A percentile compares a stretch with the other conserved stretches of the same genome.
Conservation (phyloP, 2,888 invertebrate species). For the Lasius fuliginosus region DNA sequence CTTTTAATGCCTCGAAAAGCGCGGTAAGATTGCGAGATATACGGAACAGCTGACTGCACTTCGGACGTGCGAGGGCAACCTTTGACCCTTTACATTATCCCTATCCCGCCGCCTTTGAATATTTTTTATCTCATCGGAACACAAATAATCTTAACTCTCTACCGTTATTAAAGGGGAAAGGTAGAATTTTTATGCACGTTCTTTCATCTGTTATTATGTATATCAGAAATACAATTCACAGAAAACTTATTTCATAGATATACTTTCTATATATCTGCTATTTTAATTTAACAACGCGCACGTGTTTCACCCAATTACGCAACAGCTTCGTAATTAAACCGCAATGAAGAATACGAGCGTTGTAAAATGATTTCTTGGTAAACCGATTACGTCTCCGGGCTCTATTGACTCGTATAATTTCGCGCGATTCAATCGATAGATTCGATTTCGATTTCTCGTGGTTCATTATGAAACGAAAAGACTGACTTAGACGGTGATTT, state of each 20-base stretch:
- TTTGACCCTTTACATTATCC: conserved; percentile 35
- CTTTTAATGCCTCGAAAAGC: conserved; percentile 43
- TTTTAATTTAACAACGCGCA: conserved; percentile 27
- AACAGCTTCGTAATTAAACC: conserved; percentile 79
- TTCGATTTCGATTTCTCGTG: conserved; percentile 44
- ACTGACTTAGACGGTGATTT: conserved; percentile 31
- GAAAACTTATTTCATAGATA: neutral
- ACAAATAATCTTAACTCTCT: neutral
- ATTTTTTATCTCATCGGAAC: neutral
- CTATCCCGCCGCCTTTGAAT: neutral
- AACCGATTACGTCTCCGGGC: conserved; percentile 63
- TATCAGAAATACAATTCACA: neutral
- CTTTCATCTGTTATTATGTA: neutral
- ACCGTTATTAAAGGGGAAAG: neutral
- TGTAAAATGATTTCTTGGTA: conserved; percentile 70
- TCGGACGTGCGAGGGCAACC: conserved; percentile 44
- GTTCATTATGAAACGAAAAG: conserved; percentile 42
- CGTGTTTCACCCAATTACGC: conserved; percentile 76
- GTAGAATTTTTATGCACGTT: neutral
- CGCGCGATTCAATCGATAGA: conserved; percentile 41
- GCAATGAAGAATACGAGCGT: conserved; percentile 67
- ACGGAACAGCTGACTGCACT: conserved; percentile 18
- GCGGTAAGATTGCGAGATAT: conserved; percentile 46
- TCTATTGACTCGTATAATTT: conserved; percentile 43
- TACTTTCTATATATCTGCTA: neutral